Percentiles rank a stretch among this genome's conserved stretches.
Conservation (phyloP, 1,140 invertebrate species). For the Drosophila nasuta region DNA sequence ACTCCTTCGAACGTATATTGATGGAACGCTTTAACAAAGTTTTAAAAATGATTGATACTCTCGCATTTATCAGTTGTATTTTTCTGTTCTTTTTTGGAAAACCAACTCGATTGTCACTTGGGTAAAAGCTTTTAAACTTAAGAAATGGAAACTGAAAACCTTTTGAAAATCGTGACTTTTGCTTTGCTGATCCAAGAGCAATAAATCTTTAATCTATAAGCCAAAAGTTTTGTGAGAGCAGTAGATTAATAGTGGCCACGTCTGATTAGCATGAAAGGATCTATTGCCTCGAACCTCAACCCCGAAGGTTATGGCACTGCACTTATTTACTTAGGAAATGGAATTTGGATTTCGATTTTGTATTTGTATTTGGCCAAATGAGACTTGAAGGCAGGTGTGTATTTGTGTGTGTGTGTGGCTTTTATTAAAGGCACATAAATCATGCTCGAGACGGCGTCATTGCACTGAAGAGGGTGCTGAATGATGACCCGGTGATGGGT, state of each 20-base stretch:
- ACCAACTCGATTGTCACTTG: slow-evolving; percentile 7
- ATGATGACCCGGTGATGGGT: background rate
- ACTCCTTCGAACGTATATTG: background rate
- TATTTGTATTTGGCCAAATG: background rate
- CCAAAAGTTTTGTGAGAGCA: background rate
- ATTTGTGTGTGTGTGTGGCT: background rate
- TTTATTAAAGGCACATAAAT: slow-evolving; percentile 71
- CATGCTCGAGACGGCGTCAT: slow-evolving; percentile 62
- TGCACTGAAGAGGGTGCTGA: slow-evolving; percentile 63
- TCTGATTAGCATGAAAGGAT: slow-evolving; percentile 9
- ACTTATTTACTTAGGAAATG: slow-evolving; percentile 35
- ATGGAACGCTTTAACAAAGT: slow-evolving; percentile 6
- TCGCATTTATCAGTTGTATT: slow-evolving; percentile 9
- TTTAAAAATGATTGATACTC: slow-evolving; percentile 15
- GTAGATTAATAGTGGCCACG: slow-evolving; percentile 16
- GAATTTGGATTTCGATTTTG: slow-evolving; percentile 12
- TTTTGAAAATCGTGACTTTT: slow-evolving; percentile 5
- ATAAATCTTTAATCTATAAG: slow-evolving; percentile 19
- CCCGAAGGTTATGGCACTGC: background rate
- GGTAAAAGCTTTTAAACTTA: slow-evolving; percentile 1
- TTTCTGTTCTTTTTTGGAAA: background rate
- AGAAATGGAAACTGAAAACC: background rate
- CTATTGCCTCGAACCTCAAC: background rate
- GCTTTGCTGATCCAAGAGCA: background rate
- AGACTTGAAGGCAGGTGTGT: slow-evolving; percentile 51